Base-by-base conservation (phyloP, 2,888 invertebrate genomes). In the Melitaea athalia region DNA sequence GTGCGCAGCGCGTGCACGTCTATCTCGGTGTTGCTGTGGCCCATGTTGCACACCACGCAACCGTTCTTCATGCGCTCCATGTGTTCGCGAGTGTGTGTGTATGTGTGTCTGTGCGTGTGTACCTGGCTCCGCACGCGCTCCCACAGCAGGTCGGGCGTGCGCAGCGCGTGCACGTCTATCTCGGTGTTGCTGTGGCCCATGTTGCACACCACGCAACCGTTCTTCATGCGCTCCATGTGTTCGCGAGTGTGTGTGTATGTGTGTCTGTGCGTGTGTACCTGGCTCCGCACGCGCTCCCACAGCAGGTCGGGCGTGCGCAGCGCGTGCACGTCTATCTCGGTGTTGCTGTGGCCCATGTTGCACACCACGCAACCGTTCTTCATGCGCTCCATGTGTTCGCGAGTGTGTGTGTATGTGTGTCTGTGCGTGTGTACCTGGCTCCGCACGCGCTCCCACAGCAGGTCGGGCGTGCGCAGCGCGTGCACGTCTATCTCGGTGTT, bases 111-210 rank as follows among this genome's bases (percentile, higher is more conserved):
- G 24, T 0, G 10, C 24, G 3, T 7, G 15, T 70, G 61, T 24
- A 75, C 76, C 75, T 76, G 76, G 55, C 74, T 75, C 49, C 99
- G 94, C 0, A 99, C 99, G 82, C 98, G 96, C 91, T 99, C 99
- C 99, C 99, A 99, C 67, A 98, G 96, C 78, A 99, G 91, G 83
- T 99, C 99, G 0, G 98, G 98, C 33, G 99, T 99, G 72, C 98
- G 94, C 72, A 99, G 90, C 75, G 97, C 96, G 89, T 98, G 97
- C 75, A 98, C 98, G 91, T 98, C 98, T 5, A 91, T 83, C 94
- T 99, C 98, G 0, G 98, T 98, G 88, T 99, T 98, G 74, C 98
- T 98, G 90, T 99, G 98, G 0, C 98, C 98, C 98, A 99, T 99
- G 91, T 99, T 99, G 88, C 98, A 98, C 1, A 99, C 95, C 67